Evolutionary conservation across 1,140 invertebrate species (phyloP).

Genomic region (Phortica variegata): DNA sequence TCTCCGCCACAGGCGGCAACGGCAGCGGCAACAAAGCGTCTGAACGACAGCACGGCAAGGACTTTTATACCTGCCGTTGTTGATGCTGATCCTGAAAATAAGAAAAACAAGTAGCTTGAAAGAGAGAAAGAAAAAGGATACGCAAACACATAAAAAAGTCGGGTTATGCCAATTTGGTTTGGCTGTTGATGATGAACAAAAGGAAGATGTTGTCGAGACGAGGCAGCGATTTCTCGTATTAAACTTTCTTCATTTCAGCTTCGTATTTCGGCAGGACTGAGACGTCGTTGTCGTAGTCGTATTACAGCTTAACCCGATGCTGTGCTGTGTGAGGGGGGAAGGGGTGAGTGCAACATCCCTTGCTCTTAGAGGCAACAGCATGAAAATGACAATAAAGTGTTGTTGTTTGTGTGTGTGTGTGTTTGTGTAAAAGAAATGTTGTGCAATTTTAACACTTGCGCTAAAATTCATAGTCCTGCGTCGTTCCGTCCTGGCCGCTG

Average conservation of each 20-base stretch:
- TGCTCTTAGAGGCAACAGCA: conserved; percentile 17
- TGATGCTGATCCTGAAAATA: no score
- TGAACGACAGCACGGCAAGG: conserved; percentile 48
- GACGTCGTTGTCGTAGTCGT: conserved; percentile 4
- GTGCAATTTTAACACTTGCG: conserved; percentile 47
- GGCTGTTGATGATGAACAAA: no score
- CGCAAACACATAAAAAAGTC: conserved; percentile 47
- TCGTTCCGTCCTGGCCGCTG: conserved; percentile 29
- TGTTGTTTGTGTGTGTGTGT: conserved; percentile 10
- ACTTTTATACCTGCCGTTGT: conserved; percentile 49
- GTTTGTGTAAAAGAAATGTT: conserved; percentile 34
- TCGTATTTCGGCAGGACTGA: not conserved
- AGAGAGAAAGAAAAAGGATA: conserved; percentile 34
- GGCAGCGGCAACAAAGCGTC: no score
- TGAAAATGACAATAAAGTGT: not conserved
- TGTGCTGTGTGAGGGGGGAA: conserved; percentile 24
- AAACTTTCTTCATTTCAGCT: conserved; percentile 55
- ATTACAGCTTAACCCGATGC: conserved; percentile 37
- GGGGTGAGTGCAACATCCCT: conserved; percentile 25
- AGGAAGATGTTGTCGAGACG: not conserved
- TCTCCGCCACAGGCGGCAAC: no score
- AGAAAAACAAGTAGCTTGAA: no score
- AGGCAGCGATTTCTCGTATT: conserved; percentile 38
- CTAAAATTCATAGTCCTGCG: conserved; percentile 24
- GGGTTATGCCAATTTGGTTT: conserved; percentile 30